These are phyloP conservation scores for Schizothorax lantsangensis DNA, from an alignment of 2,797 vertebrate genomes.

Conservation along the genomic window DNA sequence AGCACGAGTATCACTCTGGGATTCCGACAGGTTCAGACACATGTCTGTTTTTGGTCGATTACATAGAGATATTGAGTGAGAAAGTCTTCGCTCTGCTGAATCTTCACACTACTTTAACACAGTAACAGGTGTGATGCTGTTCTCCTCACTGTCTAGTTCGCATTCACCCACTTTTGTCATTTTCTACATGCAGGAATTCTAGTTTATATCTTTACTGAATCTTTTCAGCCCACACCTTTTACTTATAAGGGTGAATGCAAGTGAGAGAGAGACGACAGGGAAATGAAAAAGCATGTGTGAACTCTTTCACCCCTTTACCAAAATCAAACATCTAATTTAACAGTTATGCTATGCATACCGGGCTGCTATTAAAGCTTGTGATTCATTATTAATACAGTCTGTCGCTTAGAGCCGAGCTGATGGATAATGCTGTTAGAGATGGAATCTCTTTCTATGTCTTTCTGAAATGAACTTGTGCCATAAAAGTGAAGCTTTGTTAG, in stretches of 20 bases:
- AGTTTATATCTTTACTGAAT: neutral
- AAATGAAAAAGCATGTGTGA: constrained; percentile 17
- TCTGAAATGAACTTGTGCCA: constrained; percentile 31
- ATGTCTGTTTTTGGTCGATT: neutral
- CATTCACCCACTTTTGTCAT: neutral
- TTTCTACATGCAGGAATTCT: neutral
- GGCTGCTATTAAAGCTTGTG: constrained; percentile 28
- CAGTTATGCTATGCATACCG: constrained; percentile 21
- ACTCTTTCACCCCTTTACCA: constrained; percentile 46
- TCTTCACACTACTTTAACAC: constrained; percentile 28
- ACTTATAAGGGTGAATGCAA: neutral
- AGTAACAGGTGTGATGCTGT: constrained; percentile 7
- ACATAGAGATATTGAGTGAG: constrained; percentile 12
- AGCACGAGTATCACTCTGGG: neutral
- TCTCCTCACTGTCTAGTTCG: neutral
- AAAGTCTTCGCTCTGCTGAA: constrained; percentile 20
- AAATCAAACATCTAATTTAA: constrained; percentile 52
- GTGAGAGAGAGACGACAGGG: neutral
- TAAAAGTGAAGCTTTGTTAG: neutral
- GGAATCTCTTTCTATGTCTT: constrained; percentile 25
- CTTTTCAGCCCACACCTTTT: neutral
- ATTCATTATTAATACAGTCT: constrained; percentile 53
- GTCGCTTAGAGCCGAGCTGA: constrained; percentile 30
- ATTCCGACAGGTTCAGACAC: constrained; percentile 10
- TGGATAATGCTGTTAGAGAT: constrained; percentile 42